A percentile compares a stretch with the other conserved stretches of the same genome.
These are phyloP conservation scores for Rhinolophus sinicus DNA, from an alignment of 2,113 vertebrate species.

Conservation along the genomic window DNA sequence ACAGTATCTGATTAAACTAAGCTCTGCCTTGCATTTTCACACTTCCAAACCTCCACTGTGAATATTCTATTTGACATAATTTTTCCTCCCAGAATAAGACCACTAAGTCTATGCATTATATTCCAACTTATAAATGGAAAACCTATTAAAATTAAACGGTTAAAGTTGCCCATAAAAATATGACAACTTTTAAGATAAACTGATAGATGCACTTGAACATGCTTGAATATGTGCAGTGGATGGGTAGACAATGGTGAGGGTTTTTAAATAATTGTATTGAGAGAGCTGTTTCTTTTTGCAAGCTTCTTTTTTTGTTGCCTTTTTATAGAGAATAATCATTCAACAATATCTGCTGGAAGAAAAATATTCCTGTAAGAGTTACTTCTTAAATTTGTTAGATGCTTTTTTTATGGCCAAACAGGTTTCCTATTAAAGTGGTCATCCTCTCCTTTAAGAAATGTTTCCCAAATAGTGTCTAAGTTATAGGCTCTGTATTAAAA, in stretches of 20 bases:
- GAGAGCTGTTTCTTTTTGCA: background rate
- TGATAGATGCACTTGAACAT: background rate
- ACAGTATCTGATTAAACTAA: background rate
- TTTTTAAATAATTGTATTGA: constrained; percentile 2
- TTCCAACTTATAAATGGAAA: constrained; percentile 13
- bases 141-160: background rate
- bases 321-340: constrained; percentile 33
- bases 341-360: background rate
- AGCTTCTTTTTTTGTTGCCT: background rate
- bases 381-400: background rate
- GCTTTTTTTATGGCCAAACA: constrained; percentile 1
- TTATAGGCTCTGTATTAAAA: constrained; percentile 32
- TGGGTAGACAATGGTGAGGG: background rate
- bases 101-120: background rate
- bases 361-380: background rate
- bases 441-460: background rate
- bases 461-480: background rate
- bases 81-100: background rate
- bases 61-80: background rate
- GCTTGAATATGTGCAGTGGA: background rate
- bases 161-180: background rate
- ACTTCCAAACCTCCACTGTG: background rate
- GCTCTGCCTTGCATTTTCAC: background rate
- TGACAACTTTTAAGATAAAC: background rate
- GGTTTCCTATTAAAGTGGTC: background rate